These are phyloP conservation scores for Microplitis deprimator DNA, from an alignment of 2,888 invertebrate species.

Conservation along the genomic window DNA sequence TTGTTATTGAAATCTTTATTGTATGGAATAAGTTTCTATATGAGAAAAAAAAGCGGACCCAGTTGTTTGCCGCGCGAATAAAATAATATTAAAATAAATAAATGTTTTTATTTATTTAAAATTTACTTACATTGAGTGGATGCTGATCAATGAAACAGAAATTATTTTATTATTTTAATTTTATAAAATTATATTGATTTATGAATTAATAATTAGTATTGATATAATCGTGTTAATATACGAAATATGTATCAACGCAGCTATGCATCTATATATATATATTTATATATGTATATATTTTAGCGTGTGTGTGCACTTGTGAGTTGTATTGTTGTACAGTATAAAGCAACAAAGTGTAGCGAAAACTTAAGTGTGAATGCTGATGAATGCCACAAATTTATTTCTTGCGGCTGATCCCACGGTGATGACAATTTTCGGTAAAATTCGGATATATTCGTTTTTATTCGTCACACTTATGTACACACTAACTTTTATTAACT, in stretches of 20 bases:
- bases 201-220: background rate
- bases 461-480: slow-evolving; percentile 44
- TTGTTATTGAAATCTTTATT: slow-evolving; percentile 46
- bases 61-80: slow-evolving; percentile 48
- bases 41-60: slow-evolving; percentile 50
- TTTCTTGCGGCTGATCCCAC: slow-evolving; percentile 65
- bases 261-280: slow-evolving; percentile 50
- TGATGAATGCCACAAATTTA: slow-evolving; percentile 60
- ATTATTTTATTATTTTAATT: background rate
- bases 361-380: slow-evolving; percentile 57
- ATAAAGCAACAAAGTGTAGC: slow-evolving; percentile 42
- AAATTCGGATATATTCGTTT: slow-evolving; percentile 50
- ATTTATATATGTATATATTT: slow-evolving; percentile 40
- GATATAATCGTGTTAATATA: slow-evolving; percentile 11
- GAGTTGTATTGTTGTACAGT: background rate
- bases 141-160: slow-evolving; percentile 2
- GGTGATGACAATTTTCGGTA: slow-evolving; percentile 60
- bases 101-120: background rate
- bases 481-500: background rate
- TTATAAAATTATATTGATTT: background rate
- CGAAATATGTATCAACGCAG: slow-evolving; percentile 37
- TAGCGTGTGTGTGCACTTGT: background rate
- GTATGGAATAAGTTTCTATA: slow-evolving; percentile 50
- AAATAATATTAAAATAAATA: slow-evolving; percentile 21
- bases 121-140: slow-evolving; percentile 38